Evolutionary conservation across 2,888 invertebrate species (phyloP), one percentile per base, ranked within the genome.

Genomic region (Trissolcus brochymenae): DNA sequence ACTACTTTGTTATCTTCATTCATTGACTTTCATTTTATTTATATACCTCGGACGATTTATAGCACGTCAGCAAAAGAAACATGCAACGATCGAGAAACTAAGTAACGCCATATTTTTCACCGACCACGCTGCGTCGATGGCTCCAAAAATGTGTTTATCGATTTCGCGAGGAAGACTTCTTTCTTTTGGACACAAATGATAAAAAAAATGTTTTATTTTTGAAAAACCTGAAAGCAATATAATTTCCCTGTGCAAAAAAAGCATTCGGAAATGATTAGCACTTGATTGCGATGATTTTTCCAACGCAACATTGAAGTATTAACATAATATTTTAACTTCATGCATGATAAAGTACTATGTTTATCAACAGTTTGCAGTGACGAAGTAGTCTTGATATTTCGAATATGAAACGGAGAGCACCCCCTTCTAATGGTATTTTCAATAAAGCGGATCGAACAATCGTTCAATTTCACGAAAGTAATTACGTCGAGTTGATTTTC

Each of bases 391-490:
- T 76, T 76, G 70, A 70, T 76, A 78, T 72, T 76, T 75, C 72
- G 79, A 79, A 78, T 80, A 80, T 79, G 73, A 68, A 80, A 68
- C 72, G 57, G 64, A 60, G 71, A 61, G 70, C 59, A 29, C 57
- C 57, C 70, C 66, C 73, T 70, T 76, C 67, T 59, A 68, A 64
- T 64, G 64, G 72, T 61, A 72, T 73, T 75, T 75, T 72, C 70
- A 76, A 74, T 76, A 73, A 67, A 35, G 35, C 68, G 73, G 72
- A 79, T 76, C 76, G 76, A 79, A 76, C 75, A 75, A 76, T 71
- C 75, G 79, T 79, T 79, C 76, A 79, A 79, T 79, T 79, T 79
- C 76, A 76, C 76, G 78, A 79, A 79, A 79, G 76, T 79, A 79
- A 79, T 79, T 79, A 76, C 76, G 79, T 73, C 60, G 76, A 76